Conservation (phyloP, 2,113 vertebrate species). For the Mixornis gularis region DNA sequence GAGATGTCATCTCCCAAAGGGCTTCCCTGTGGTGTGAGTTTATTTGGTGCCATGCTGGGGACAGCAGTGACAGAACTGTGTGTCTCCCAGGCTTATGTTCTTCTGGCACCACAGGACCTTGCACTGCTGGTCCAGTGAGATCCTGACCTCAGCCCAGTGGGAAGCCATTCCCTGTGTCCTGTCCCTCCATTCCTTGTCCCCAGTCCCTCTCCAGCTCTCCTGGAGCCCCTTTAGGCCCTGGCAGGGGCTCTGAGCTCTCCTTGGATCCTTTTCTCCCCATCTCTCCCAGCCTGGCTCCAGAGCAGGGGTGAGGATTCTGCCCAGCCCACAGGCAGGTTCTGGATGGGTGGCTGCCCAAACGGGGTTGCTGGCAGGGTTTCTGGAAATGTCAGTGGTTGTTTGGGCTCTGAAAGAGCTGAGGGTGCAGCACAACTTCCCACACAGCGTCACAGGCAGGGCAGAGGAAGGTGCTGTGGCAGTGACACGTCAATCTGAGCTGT, state of each 20-base stretch:
- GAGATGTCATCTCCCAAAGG: neutral
- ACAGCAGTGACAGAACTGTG: neutral
- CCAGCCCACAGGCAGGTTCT: neutral
- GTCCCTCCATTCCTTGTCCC: neutral
- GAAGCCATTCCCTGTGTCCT: neutral
- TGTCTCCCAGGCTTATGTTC: neutral
- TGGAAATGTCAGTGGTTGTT: neutral
- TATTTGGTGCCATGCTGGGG: neutral
- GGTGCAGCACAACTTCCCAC: neutral
- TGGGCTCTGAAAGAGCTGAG: neutral
- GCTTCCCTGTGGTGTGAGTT: neutral
- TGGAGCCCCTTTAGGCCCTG: neutral
- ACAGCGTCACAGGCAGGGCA: fast-evolving
- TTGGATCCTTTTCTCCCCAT: neutral
- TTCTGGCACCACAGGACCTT: neutral
- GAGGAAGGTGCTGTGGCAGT: neutral
- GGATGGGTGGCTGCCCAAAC: neutral
- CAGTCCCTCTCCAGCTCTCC: neutral
- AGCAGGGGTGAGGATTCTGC: neutral
- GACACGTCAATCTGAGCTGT: neutral
- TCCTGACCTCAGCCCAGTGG: neutral
- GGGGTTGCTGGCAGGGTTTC: neutral
- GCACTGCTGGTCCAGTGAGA: neutral
- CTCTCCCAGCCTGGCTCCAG: neutral
- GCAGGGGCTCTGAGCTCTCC: neutral